phyloP scores from a whole-genome alignment of 64 coral and sea anemone genomes.

The Stichodactyla mertensii region DNA sequence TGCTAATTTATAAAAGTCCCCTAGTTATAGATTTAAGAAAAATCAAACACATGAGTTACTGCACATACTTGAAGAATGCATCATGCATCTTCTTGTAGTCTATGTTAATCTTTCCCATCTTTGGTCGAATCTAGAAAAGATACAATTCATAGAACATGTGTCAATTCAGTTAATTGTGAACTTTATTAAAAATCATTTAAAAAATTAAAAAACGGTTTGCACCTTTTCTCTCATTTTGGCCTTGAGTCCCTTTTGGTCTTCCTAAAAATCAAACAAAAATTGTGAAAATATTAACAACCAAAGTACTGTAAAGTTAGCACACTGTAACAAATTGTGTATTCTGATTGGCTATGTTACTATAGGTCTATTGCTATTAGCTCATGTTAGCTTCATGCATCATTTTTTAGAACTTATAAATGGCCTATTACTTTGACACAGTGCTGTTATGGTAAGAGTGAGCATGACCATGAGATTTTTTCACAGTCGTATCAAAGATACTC shows the following conservation, averaged over 20 bases:
- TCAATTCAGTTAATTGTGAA: too few species aligned
- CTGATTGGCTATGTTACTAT: too few species aligned
- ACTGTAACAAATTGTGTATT: too few species aligned
- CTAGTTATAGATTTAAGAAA: not conserved
- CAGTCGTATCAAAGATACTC: too few species aligned
- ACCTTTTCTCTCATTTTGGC: constrained; percentile 99
- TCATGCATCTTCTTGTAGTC: constrained; percentile 99
- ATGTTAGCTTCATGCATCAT: too few species aligned
- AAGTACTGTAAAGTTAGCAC: not conserved
- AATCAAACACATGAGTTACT: not conserved
- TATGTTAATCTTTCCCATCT: constrained; percentile 99
- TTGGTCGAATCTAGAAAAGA: constrained; percentile 73
- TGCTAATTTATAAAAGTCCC: too few species aligned
- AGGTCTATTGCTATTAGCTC: too few species aligned
- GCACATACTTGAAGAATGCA: constrained; percentile 98
- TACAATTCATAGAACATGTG: not conserved
- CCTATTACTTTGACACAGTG: too few species aligned
- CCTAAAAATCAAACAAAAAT: constrained; percentile 20
- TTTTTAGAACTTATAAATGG: too few species aligned
- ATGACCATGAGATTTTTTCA: too few species aligned
- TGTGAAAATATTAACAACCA: not conserved
- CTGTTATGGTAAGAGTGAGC: too few species aligned
- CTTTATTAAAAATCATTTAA: not conserved
- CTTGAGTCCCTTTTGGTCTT: constrained; percentile 95
- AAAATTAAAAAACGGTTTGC: not conserved